Percentiles rank a stretch among this genome's conserved stretches.
These are phyloP conservation scores for Coronaproctus castanopsis DNA, from an alignment of 2,888 invertebrate species.

Conservation along the genomic window DNA sequence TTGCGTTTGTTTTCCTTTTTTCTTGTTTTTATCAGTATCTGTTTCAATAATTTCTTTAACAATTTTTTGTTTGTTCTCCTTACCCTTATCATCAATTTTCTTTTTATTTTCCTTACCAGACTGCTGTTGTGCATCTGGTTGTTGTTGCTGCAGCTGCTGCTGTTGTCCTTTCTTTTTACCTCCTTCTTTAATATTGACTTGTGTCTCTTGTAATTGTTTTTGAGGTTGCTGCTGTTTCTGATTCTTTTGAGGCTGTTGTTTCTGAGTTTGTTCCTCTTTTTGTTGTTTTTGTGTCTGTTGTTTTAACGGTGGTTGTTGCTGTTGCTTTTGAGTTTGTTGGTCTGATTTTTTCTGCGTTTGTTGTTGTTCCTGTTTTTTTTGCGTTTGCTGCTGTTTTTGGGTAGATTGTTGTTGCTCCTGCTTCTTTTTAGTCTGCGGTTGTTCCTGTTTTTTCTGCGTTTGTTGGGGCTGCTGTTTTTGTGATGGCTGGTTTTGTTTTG, in stretches of 20 bases:
- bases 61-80: constrained; percentile 14
- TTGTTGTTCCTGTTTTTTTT: constrained; percentile 8
- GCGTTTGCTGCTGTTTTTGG: constrained; percentile 8
- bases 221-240: constrained; percentile 1
- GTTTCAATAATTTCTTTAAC: constrained; percentile 6
- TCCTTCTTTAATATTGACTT: too few relatives aligned
- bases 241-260: constrained; percentile 13
- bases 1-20: constrained; percentile 9
- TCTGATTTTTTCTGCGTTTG: constrained; percentile 7
- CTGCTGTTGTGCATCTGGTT: not conserved
- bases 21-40: not conserved
- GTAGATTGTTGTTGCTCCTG: constrained; percentile 13
- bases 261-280: constrained; percentile 2
- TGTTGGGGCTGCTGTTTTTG: constrained; percentile 11
- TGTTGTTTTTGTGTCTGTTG: constrained; percentile 6
- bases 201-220: too few relatives aligned
- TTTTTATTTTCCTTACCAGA: constrained; percentile 9
- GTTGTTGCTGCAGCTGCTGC: not conserved
- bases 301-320: constrained; percentile 3
- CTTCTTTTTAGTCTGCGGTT: constrained; percentile 16
- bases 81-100: constrained; percentile 5
- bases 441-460: constrained; percentile 8
- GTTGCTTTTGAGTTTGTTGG: constrained; percentile 8
- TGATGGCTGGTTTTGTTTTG: constrained; percentile 14
- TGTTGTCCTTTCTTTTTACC: constrained; percentile 1